Evolutionary conservation across 1,140 invertebrate genomes (phyloP).

Genomic region (Glomeris maerens): DNA sequence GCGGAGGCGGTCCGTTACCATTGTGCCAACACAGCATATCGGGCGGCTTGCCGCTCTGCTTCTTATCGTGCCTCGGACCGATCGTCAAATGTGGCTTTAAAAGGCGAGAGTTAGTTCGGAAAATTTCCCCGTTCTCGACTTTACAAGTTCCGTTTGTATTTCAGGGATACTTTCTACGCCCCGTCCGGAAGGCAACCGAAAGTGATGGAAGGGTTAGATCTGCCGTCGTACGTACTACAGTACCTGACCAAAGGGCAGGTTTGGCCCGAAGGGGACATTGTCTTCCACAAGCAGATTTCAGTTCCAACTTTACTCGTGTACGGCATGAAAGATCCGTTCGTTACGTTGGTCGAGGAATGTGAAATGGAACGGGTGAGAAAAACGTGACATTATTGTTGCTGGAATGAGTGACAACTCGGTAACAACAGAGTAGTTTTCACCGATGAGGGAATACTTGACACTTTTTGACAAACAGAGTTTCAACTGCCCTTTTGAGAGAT

Average conservation of each 20-base stretch:
- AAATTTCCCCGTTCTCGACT: neutral
- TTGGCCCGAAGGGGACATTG: slow-evolving; percentile 54
- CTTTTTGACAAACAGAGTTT: slow-evolving; percentile 7
- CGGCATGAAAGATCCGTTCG: slow-evolving; percentile 49
- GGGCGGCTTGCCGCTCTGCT: slow-evolving; percentile 28
- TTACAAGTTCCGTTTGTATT: neutral
- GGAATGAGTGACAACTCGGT: too few species aligned
- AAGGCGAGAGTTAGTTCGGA: slow-evolving; percentile 21
- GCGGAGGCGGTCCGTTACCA: slow-evolving; percentile 54
- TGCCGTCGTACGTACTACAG: slow-evolving; percentile 41
- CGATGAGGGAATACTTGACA: slow-evolving; percentile 6
- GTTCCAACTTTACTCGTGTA: slow-evolving; percentile 54
- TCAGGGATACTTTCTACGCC: slow-evolving; percentile 17
- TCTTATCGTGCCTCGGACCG: slow-evolving; percentile 30
- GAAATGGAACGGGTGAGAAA: slow-evolving; percentile 53
- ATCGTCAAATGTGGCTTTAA: slow-evolving; percentile 31
- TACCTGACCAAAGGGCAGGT: slow-evolving; percentile 43
- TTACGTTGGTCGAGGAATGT: slow-evolving; percentile 53
- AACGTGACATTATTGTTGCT: slow-evolving; percentile 1
- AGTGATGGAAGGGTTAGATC: slow-evolving; percentile 11
- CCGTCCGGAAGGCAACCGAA: slow-evolving; percentile 18
- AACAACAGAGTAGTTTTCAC: slow-evolving; percentile 1
- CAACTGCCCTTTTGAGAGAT: too few species aligned
- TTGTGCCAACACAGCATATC: slow-evolving; percentile 44
- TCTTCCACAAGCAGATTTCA: slow-evolving; percentile 49